Base-by-base conservation (phyloP, 2,797 vertebrate genomes). In the Malurus splendens region DNA sequence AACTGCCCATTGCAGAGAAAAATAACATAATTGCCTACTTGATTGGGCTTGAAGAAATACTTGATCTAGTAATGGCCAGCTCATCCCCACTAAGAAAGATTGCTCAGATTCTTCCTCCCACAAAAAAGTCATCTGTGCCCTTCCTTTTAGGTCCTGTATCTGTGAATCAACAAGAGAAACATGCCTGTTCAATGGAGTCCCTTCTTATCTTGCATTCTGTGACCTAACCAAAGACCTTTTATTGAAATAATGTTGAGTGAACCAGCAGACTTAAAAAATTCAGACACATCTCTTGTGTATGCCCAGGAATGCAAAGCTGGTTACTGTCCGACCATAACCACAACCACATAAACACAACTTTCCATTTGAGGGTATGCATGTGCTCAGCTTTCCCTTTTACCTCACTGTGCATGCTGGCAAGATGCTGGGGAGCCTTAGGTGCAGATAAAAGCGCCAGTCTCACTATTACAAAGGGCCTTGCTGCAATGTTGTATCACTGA, bases 331-430 rank as follows among this genome's bases (percentile, higher is more conserved):
- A 96, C 95, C 95, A 93, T 82, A 90, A 95, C 93, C 94, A 94
- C 92, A 95, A 95, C 89, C 95, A 94, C 84, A 92, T 77, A 94
- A 94, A 94, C 90, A 94, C 77, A 95, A 73, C 84, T 96, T 95
- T 91, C 91, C 90, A 92, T 96, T 89, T 91, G 90, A 93, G 94
- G 62, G 65, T 72, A 57, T 57, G 66, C 72, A 78, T 72, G 89
- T 82, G 77, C 81, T 94, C 67, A 12, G 56, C 80, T 75, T n/a
- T 81, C 81, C 62, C 77, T 82, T 83, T 76, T 56, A 66, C 83
- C 66, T 90, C 59, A 47, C 75, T 36, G 17, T 72, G 51, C 62
- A n/a, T 9, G 30, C 32, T 82, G 83, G 88, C 79, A 68, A 85
- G 64, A 77, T 79, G 68, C 67, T 91, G 68, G 61, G 72, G 78